Conservation (phyloP, 1,140 invertebrate genomes). For the Olivierus martensii region DNA sequence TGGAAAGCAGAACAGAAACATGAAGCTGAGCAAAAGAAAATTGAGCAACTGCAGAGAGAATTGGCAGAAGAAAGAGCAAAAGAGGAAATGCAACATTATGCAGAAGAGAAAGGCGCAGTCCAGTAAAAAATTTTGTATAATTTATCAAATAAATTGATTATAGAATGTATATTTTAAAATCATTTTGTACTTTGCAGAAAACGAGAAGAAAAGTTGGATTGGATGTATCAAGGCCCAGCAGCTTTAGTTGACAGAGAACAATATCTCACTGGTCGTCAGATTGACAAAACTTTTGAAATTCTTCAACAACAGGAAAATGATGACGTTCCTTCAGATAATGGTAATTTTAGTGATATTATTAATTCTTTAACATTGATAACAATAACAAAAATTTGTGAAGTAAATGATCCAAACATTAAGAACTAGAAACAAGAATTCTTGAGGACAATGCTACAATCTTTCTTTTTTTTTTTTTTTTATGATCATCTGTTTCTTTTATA, state of each 20-base stretch:
- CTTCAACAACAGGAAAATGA: constrained; percentile 44
- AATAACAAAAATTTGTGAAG: no score
- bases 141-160: not conserved
- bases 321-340: constrained; percentile 10
- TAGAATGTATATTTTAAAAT: not conserved
- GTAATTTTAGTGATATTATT: no score
- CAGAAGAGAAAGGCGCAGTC: constrained; percentile 38
- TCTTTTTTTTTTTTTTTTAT: no score
- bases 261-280: constrained; percentile 70
- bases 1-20: constrained; percentile 62
- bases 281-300: constrained; percentile 71
- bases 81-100: constrained; percentile 34
- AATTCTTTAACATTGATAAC: no score
- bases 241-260: constrained; percentile 64
- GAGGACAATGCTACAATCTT: no score
- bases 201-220: constrained; percentile 43
- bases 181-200: constrained; percentile 16
- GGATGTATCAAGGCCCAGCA: constrained; percentile 82
- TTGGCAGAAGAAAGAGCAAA: constrained; percentile 48
- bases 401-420: no score
- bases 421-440: no score
- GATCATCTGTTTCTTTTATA: no score
- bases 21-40: constrained; percentile 47
- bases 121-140: constrained; percentile 13
- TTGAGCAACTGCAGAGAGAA: constrained; percentile 50